Evolutionary conservation across 92 coral and sea anemone genomes (phyloP).

Genomic region (Porites evermanni): DNA sequence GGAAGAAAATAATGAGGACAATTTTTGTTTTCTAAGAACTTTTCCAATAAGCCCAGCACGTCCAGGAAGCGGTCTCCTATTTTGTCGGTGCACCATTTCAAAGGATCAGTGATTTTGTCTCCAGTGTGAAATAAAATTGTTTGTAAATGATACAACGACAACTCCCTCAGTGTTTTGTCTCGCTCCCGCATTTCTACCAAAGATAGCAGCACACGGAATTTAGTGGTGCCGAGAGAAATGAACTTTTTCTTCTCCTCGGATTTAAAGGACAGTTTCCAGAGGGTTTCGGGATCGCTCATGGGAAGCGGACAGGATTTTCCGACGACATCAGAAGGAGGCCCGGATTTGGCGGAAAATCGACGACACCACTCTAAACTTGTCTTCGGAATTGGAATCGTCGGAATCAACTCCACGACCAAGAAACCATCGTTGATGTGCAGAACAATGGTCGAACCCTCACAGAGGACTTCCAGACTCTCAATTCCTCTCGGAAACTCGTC

Average conservation of each 20-base stretch:
- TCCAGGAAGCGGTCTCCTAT: conserved; percentile 85
- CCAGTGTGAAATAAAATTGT: conserved; percentile 71
- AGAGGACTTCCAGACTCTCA: conserved; percentile 62
- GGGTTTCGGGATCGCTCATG: conserved; percentile 87
- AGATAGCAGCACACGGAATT: conserved; percentile 67
- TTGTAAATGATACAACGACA: conserved; percentile 81
- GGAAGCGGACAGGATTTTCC: conserved; percentile 81
- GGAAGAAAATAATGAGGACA: conserved; percentile 87
- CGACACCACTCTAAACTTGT: conserved; percentile 61
- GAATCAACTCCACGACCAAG: conserved; percentile 82
- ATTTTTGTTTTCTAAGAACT: conserved; percentile 63
- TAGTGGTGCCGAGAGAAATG: conserved; percentile 63
- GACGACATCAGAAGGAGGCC: conserved; percentile 76
- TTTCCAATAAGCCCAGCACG: conserved; percentile 66
- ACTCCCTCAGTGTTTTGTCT: conserved; percentile 72
- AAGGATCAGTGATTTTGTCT: conserved; percentile 65
- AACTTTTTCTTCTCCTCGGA: conserved; percentile 80
- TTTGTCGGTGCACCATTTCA: conserved; percentile 70
- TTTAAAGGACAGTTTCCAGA: conserved; percentile 87
- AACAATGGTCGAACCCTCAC: conserved; percentile 86
- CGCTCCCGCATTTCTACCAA: conserved; percentile 82
- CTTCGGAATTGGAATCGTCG: conserved; percentile 78
- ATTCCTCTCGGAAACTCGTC: conserved; percentile 74
- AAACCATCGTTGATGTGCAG: conserved; percentile 75
- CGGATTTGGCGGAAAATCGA: conserved; percentile 68